Base-by-base conservation (phyloP, 2,113 vertebrate genomes). In the Anguilla rostrata region DNA sequence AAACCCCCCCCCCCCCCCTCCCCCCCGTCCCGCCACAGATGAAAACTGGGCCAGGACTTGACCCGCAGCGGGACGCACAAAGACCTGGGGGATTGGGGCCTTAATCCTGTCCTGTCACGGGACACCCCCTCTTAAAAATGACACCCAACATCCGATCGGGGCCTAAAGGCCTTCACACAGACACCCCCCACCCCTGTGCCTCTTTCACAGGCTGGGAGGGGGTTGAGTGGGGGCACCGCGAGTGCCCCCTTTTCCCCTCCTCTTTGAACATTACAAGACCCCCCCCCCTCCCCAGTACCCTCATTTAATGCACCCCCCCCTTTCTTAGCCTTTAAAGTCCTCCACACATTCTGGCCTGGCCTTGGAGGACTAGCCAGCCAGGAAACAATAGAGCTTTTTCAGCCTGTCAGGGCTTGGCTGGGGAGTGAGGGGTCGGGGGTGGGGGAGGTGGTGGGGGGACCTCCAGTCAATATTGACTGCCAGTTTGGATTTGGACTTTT, bases 371-470 rank as follows among this genome's bases (percentile, higher is more conserved):
- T 93, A 94, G 95, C 93, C 92, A 90, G 91, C 88, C 88, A 91
- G 86, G 88, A 94, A 96, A 97, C 97, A 98, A 97, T 96, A 94
- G 93, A 84, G 79, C 90, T 91, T 96, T 97, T 97, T 98, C 95
- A 97, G 93, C 91, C 86, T 88, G 91, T 88, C 87, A 92, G 90
- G 86, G 89, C 86, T 87, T 87, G 87, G 92, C 87, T 90, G 92
- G 90, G 87, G 57, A 90, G 89, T 86, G 88, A 93, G 89, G 79
- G 89, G 88, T 93, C 88, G 60, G 26, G 81, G 91, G 92, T 90
- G 92, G 60, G 39, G 78, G 84, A 0, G 34, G 34, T 34, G 34
- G 34, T 34, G 85, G 81, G 85, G 84, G 90, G 91, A 91, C 83
- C 92, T 87, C 88, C 85, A 53, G 93, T 93, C 95, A 95, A 94